phyloP scores from a whole-genome alignment of 92 coral and sea anemone species.

The Scolanthus callimorphus region DNA sequence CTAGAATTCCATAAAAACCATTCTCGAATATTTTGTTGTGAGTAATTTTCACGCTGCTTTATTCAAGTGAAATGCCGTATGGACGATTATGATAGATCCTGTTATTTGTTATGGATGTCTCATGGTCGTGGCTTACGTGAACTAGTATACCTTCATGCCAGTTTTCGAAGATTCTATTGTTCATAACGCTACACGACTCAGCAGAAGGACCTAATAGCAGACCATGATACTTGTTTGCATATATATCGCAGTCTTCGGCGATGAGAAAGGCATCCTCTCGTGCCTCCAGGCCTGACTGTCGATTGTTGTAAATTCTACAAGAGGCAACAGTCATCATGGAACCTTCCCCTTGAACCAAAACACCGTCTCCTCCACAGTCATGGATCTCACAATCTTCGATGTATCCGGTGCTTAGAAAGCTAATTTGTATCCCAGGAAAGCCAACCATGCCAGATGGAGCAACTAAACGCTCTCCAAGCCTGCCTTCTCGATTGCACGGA shows the following conservation, averaged over 20 bases:
- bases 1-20: conserved; percentile 38
- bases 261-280: conserved; percentile 49
- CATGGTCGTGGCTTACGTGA: neutral
- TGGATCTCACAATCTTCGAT: conserved; percentile 51
- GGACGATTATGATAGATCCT: conserved; percentile 58
- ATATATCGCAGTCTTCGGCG: conserved; percentile 43
- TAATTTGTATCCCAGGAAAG: conserved; percentile 29
- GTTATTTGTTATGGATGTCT: conserved; percentile 32
- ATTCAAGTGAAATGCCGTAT: conserved; percentile 54
- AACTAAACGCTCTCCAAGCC: conserved; percentile 29
- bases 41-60: neutral
- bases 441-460: conserved; percentile 34
- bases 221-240: conserved; percentile 46
- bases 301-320: conserved; percentile 55
- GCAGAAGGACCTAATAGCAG: conserved; percentile 37
- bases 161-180: conserved; percentile 60
- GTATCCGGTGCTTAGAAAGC: conserved; percentile 10
- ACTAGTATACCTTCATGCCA: conserved; percentile 41
- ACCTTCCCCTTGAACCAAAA: conserved; percentile 29
- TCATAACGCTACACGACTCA: conserved; percentile 25
- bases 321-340: conserved; percentile 22
- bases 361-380: conserved; percentile 53
- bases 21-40: conserved; percentile 55
- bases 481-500: conserved; percentile 47
- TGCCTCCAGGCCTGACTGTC: conserved; percentile 54